Conservation (phyloP, 2,113 vertebrate species). For the Elephantulus edwardii region DNA sequence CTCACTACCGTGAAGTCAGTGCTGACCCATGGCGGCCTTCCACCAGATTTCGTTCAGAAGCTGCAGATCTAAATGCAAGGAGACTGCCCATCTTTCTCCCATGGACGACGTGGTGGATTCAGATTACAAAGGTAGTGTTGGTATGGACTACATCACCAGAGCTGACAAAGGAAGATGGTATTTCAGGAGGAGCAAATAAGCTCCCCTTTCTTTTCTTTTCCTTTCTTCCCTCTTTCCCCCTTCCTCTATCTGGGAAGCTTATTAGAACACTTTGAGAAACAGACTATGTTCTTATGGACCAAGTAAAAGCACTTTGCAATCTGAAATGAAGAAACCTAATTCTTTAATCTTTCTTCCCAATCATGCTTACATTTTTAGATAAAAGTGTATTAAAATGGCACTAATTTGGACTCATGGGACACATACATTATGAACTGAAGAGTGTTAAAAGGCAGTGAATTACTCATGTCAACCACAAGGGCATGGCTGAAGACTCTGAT, state of each 20-base stretch:
- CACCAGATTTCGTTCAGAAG: too few relatives aligned
- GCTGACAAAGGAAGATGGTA: not conserved
- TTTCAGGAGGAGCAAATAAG: not conserved
- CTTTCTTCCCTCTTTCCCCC: not conserved
- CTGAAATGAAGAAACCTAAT: not conserved
- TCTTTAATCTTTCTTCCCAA: not conserved
- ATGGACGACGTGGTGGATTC: too few relatives aligned
- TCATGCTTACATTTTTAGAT: conserved; percentile 8
- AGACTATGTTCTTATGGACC: not conserved
- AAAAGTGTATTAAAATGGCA: not conserved
- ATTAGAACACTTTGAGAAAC: not conserved
- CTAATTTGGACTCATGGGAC: not conserved
- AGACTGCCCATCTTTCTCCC: too few relatives aligned
- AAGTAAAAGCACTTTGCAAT: not conserved
- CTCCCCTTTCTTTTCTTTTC: not conserved
- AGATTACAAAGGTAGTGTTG: too few relatives aligned
- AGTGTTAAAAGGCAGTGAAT: not conserved
- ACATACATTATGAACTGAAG: not conserved
- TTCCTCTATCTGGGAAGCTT: not conserved
- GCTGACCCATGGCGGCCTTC: too few relatives aligned
- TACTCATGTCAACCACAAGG: not conserved
- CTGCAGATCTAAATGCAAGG: too few relatives aligned
- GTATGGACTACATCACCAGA: too few relatives aligned
- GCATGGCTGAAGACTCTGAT: not conserved
- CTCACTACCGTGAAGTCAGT: too few relatives aligned